phyloP scores from a whole-genome alignment of 53 echinoderm and acorn worm species.

The Hippasteria phrygiana region DNA sequence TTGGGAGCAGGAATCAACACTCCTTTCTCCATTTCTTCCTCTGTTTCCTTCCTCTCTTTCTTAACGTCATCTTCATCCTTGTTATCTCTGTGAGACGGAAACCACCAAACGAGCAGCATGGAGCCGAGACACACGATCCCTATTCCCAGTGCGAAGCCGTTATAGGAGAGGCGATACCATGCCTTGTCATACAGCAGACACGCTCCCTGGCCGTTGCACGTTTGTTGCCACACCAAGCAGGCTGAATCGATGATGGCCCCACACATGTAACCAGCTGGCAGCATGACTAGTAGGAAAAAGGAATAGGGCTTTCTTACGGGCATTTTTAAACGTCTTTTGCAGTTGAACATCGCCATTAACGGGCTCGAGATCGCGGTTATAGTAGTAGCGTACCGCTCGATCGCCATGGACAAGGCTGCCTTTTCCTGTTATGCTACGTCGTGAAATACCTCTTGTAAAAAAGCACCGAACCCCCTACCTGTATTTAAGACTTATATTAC shows the following conservation, averaged over 20 bases:
- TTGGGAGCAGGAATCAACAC: too few species aligned
- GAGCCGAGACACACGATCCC: background rate
- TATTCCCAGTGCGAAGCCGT: background rate
- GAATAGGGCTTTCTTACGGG: too few species aligned
- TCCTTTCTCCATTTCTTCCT: too few species aligned
- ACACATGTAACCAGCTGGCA: slow-evolving; percentile 3
- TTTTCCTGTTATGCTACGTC: too few species aligned
- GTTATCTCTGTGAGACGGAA: background rate
- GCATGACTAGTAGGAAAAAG: background rate
- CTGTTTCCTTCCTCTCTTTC: background rate
- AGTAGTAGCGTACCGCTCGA: too few species aligned
- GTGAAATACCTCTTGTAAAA: too few species aligned
- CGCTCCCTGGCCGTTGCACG: slow-evolving; percentile 15
- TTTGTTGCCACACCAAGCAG: slow-evolving; percentile 13
- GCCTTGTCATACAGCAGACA: slow-evolving; percentile 8
- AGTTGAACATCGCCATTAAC: too few species aligned
- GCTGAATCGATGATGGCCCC: slow-evolving; percentile 1
- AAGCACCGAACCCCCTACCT: too few species aligned
- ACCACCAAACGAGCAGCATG: background rate
- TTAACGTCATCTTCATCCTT: background rate
- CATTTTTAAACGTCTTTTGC: too few species aligned
- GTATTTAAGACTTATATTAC: background rate
- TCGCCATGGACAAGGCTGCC: too few species aligned
- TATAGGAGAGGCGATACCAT: background rate
- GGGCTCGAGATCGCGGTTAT: too few species aligned